phyloP scores from a whole-genome alignment of 2,113 vertebrate species.

The Gymnogyps californianus region DNA sequence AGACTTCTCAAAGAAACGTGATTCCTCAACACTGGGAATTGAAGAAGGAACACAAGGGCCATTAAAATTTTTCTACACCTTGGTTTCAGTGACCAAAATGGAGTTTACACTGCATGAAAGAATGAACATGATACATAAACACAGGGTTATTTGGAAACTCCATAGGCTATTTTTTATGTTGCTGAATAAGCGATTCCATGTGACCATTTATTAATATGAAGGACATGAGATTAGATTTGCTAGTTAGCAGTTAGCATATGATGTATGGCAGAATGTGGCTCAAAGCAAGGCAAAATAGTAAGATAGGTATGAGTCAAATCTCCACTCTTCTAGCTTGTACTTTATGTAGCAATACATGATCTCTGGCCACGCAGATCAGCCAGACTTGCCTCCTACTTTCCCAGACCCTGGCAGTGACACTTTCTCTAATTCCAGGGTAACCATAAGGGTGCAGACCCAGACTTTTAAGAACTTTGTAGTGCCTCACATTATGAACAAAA shows the following conservation, averaged over 20 bases:
- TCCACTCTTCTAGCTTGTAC: not conserved
- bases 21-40: not conserved
- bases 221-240: not conserved
- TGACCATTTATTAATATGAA: not conserved
- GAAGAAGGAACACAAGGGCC: not conserved
- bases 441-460: not conserved
- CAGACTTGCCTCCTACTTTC: not conserved
- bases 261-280: not conserved
- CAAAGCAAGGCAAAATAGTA: not conserved
- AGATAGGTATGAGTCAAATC: not conserved
- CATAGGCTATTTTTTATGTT: not conserved
- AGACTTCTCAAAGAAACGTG: not conserved
- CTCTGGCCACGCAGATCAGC: not conserved
- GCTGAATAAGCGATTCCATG: not conserved
- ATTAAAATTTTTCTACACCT: not conserved
- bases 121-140: not conserved
- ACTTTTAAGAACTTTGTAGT: not conserved
- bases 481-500: not conserved
- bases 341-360: not conserved
- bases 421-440: not conserved
- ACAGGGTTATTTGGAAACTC: not conserved
- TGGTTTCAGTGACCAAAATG: not conserved
- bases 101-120: not conserved
- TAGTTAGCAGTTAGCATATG: not conserved
- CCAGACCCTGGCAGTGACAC: not conserved